Conservation (phyloP, 2,888 invertebrate genomes). For the Mythimna ferrago region DNA sequence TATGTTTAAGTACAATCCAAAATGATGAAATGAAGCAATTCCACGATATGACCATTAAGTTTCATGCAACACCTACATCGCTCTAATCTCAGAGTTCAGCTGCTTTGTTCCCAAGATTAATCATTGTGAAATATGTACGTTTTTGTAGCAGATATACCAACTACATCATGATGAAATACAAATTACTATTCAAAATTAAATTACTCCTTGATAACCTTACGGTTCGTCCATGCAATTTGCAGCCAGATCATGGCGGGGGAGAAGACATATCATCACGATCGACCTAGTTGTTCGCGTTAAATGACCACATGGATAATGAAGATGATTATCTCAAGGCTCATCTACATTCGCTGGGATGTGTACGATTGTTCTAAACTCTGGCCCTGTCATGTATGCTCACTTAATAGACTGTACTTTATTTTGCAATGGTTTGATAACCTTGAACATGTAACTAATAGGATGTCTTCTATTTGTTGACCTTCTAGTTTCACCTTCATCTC, state of each 20-base stretch:
- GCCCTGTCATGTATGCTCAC: conserved; percentile 31
- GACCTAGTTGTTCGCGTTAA: conserved; percentile 74
- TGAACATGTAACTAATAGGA: conserved; percentile 39
- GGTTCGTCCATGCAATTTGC: conserved; percentile 39
- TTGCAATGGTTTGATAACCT: conserved; percentile 33
- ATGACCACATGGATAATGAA: conserved; percentile 62
- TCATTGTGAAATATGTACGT: conserved; percentile 55
- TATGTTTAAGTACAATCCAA: conserved; percentile 31
- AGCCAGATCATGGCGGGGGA: conserved; percentile 63
- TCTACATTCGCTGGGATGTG: conserved; percentile 48
- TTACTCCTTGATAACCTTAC: conserved; percentile 37
- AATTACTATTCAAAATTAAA: conserved; percentile 58
- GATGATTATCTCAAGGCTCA: conserved; percentile 64
- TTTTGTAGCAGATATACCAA: conserved; percentile 29
- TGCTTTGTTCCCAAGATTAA: conserved; percentile 53
- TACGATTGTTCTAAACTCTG: conserved; percentile 53
- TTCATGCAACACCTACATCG: conserved; percentile 50
- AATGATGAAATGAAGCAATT: conserved; percentile 48
- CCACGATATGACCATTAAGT: conserved; percentile 48
- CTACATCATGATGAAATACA: conserved; percentile 55
- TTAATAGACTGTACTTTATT: conserved; percentile 23
- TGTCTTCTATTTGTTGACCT: conserved; percentile 40
- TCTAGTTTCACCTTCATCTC: conserved; percentile 31
- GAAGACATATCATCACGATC: conserved; percentile 77
- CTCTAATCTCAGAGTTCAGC: conserved; percentile 44